Conservation (phyloP, 2,113 vertebrate genomes). For the Abramis brama region DNA sequence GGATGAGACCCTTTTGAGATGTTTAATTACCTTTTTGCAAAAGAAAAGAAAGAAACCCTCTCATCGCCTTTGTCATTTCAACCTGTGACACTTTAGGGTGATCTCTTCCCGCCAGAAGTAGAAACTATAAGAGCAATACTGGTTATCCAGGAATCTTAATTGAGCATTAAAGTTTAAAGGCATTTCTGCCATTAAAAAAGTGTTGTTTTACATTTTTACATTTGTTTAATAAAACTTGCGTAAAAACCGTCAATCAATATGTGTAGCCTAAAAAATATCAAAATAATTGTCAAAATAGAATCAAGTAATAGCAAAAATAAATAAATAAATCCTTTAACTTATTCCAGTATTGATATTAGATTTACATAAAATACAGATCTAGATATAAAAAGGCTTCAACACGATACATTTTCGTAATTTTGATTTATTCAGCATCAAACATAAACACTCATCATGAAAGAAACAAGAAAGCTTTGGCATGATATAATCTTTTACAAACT, state of each 20-base stretch:
- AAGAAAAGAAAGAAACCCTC: slow-evolving; percentile 70
- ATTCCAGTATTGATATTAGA: background rate
- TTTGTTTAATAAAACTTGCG: background rate
- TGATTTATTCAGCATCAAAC: slow-evolving; percentile 70
- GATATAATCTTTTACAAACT: slow-evolving; percentile 78
- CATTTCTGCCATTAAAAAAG: background rate
- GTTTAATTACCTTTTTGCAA: slow-evolving; percentile 87
- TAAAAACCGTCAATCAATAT: background rate
- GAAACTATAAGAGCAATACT: background rate
- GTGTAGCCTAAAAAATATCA: background rate
- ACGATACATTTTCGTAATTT: slow-evolving; percentile 40
- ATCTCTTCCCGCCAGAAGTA: slow-evolving; percentile 66
- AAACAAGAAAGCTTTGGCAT: slow-evolving; percentile 86
- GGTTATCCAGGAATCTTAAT: background rate
- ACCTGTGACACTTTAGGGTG: slow-evolving; percentile 57
- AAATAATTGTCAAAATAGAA: background rate
- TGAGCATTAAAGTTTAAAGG: background rate
- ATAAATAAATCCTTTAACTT: background rate
- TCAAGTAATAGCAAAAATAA: background rate
- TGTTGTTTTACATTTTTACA: background rate
- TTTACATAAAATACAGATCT: background rate
- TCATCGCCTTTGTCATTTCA: slow-evolving; percentile 67
- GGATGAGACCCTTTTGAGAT: slow-evolving; percentile 86
- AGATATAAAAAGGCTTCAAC: background rate
- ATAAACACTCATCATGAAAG: slow-evolving; percentile 56